Base-by-base conservation (phyloP, 2,113 vertebrate genomes). In the Forbesichthys papilliferus region DNA sequence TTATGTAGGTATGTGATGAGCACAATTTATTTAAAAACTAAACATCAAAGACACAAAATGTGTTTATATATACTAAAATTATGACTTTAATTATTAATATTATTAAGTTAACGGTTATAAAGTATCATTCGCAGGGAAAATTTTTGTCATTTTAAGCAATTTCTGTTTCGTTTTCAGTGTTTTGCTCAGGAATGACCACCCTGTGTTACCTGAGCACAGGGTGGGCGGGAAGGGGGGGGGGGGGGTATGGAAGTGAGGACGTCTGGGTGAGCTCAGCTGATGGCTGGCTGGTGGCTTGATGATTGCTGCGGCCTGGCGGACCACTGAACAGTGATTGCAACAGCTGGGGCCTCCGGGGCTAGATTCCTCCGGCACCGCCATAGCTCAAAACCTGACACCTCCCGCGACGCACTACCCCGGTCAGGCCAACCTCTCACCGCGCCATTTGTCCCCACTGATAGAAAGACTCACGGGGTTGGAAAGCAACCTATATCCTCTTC, bases 261-360 rank as follows among this genome's bases (percentile, higher is more conserved):
- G 84, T 27, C 36, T 42, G 36, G 27, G 36, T 8, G 36, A 86
- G 91, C 90, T 92, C 88, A 71, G 91, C 89, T 92, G 92, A 93
- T 90, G 34, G 18, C 78, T 67, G 71, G 91, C 92, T 86, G 88
- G 90, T 92, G 93, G 74, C 79, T 81, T 89, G 90, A 93, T 94
- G 90, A 93, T 94, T 94, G 92, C 93, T 80, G 76, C 71, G 86
- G 80, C 80, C 81, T 90, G 84, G 86, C 82, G 83, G 90, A 91
- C 86, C 87, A 83, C 86, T 91, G 88, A 91, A 87, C 88, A 85
- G 83, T 90, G 89, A 90, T 91, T 91, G 89, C 88, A 86, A 85
- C 86, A 91, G 87, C 89, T 88, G 86, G 81, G 86, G 84, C 88
- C 88, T 88, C 75, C 74, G 77, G 87, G 85, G 88, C 79, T 42